Evolutionary conservation across 2,797 vertebrate species (phyloP).

Genomic region (Helarctos malayanus): DNA sequence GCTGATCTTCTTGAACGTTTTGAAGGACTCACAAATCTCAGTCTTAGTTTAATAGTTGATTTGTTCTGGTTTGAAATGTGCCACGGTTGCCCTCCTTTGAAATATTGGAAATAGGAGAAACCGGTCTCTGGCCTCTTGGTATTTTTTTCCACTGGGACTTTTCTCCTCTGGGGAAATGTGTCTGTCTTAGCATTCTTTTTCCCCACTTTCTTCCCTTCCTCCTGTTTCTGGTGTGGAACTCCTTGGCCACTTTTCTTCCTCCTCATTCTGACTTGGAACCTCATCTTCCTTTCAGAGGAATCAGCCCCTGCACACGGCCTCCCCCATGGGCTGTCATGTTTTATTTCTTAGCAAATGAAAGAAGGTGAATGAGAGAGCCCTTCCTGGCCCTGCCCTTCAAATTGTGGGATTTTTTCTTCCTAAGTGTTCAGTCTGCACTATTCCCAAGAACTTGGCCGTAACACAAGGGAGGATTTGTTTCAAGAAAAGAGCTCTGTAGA

Average conservation of each 20-base stretch:
- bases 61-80: neutral
- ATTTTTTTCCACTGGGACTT: neutral
- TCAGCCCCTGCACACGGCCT: neutral
- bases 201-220: neutral
- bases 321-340: neutral
- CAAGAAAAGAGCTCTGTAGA: slow-evolving; percentile 7
- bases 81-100: neutral
- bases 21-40: neutral
- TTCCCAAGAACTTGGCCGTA: slow-evolving; percentile 63
- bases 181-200: neutral
- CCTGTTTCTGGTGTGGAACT: neutral
- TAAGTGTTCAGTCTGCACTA: neutral
- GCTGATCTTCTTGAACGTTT: neutral
- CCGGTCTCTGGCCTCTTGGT: neutral
- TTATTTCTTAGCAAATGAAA: slow-evolving; percentile 55
- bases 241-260: neutral
- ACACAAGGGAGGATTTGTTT: slow-evolving; percentile 78
- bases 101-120: neutral
- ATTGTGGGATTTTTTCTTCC: neutral
- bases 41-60: neutral
- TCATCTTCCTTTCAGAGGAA: slow-evolving; percentile 47
- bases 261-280: neutral
- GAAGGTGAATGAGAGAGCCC: neutral
- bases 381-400: slow-evolving; percentile 15
- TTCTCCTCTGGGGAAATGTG: neutral